phyloP scores from a whole-genome alignment of 2,797 vertebrate species.

The Martes flavigula region DNA sequence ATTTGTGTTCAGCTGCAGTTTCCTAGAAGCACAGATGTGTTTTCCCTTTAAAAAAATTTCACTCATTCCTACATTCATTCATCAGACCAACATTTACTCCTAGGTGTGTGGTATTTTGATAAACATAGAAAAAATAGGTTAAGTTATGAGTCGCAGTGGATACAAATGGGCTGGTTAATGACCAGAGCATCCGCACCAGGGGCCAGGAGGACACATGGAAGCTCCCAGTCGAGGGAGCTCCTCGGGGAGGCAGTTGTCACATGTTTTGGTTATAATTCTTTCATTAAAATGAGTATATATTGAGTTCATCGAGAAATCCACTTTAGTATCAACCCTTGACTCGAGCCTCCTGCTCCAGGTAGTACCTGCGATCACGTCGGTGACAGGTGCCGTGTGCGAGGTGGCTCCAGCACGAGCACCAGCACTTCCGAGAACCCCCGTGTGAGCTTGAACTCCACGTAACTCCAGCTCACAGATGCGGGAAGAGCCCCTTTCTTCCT shows the following conservation, averaged over 20 bases:
- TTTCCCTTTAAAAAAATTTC: background rate
- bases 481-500: background rate
- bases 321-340: background rate
- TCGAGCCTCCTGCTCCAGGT: background rate
- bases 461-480: rapidly evolving
- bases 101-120: background rate
- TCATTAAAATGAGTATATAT: background rate
- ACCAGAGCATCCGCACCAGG: background rate
- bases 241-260: too few relatives aligned
- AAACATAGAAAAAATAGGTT: background rate
- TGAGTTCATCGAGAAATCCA: background rate
- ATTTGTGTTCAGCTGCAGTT: background rate
- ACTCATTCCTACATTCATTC: background rate
- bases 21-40: background rate
- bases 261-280: background rate
- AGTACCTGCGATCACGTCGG: background rate
- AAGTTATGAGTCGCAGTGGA: too few relatives aligned
- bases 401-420: rapidly evolving
- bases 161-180: rapidly evolving
- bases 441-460: background rate
- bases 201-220: background rate
- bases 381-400: rapidly evolving
- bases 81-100: background rate
- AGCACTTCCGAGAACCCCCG: rapidly evolving
- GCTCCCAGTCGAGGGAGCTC: background rate